These are phyloP conservation scores for Penelope pileata DNA, from an alignment of 2,113 vertebrate species.

Conservation along the genomic window DNA sequence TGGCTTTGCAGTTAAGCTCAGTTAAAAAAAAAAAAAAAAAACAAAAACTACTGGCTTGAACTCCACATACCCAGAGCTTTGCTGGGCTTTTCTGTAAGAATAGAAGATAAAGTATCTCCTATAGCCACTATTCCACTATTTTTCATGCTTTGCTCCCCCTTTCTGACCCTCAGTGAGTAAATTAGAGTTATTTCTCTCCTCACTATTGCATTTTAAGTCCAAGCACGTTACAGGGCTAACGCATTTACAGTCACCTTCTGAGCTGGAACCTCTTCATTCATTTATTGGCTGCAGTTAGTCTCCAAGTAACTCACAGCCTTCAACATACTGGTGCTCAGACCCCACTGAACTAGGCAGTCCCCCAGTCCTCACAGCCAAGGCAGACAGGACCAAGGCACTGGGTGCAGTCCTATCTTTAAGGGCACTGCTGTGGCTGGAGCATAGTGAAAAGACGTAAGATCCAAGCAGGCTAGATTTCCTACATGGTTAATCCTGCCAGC, in stretches of 20 bases:
- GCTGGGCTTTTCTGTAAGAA: neutral
- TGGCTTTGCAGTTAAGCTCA: neutral
- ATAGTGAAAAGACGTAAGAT: accelerated
- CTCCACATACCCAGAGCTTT: neutral
- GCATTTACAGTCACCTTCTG: neutral
- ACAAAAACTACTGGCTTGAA: neutral
- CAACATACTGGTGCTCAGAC: neutral
- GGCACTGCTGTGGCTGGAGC: neutral
- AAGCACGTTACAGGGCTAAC: neutral
- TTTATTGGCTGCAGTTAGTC: neutral
- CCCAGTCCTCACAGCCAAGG: neutral
- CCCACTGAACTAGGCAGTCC: neutral
- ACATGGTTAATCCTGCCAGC: neutral
- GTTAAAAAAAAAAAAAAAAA: neutral
- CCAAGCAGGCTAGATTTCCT: neutral
- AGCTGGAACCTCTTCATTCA: neutral
- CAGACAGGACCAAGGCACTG: accelerated
- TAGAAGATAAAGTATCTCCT: neutral
- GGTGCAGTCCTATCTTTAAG: neutral
- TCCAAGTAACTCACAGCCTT: accelerated
- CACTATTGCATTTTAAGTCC: neutral
- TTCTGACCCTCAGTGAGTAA: neutral
- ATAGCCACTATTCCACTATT: neutral
- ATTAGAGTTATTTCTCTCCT: neutral
- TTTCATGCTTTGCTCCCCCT: neutral